Evolutionary conservation across 1,140 invertebrate species (phyloP), one percentile per base, ranked within the genome.

Genomic region (Phymorhynchus buccinoides): DNA sequence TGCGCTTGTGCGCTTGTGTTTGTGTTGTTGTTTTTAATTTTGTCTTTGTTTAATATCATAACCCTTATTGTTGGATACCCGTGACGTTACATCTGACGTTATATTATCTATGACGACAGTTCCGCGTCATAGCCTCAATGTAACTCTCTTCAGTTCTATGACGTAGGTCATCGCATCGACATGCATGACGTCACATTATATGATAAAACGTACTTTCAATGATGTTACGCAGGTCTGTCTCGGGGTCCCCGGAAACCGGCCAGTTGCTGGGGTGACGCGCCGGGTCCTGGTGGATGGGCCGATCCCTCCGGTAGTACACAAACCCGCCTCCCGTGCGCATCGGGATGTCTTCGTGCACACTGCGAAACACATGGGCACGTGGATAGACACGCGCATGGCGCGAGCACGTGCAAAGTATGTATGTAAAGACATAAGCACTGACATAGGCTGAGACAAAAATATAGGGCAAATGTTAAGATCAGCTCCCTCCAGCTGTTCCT

Each of bases 271-370:
- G 88, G 87, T 90, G 75, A 77, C 88, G 85, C 27, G 82, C 56
- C 0, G 52, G 32, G 30, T 86, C 71, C 41, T 87, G 80, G 77
- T 87, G 39, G 48, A 85, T 42, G 14, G 89, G 88, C 16, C 85
- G 77, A 79, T 90, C 88, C 32, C 84, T 82, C 44, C 87, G 85
- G 77, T 83, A 88, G 79, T 89, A 90, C 9, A 87, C 87, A 82
- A 89, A 90, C 16, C 90, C 90, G 1, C 90, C 90, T 30, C 89
- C 89, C 2, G 86, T 91, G 80, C 85, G 87, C 77, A 86, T 83
- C 4, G 87, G 81, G 3, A 85, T 77, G 66, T 90, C 90, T 16
- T 87, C 71, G 56, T 90, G 90, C 48, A 89, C 86, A 80, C 89
- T 90, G 84, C 37, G 86, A 62, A 16, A 62, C 22, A 62, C 22